Evolutionary conservation across 2,888 invertebrate genomes (phyloP), one percentile per base, ranked within the genome.

Genomic region (Athalia cordata): DNA sequence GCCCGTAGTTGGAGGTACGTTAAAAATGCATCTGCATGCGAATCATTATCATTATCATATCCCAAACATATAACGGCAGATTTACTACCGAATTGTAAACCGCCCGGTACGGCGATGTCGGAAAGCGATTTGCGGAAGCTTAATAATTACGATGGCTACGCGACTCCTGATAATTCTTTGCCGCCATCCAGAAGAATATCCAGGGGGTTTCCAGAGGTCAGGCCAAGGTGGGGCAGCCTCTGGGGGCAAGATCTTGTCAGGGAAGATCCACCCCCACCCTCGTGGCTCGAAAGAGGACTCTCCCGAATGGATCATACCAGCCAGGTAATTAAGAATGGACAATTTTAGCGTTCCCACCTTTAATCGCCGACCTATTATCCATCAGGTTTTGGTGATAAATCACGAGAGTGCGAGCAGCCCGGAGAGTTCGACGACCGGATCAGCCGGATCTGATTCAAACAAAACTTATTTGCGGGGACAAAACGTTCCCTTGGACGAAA

Each of bases 391-490:
- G 83, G 91, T 93, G 81, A 92, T 93, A 80, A 93, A 93, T 87
- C 93, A 93, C 79, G 89, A 89, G 77, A 89, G 86, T 64, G 88
- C 87, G 11, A 88, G 87, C 78, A 89, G 88, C 79, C 89, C 87
- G 5, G 89, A 86, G 65, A 88, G 87, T 79, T 89, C 88, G 74
- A 89, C 87, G 13, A 85, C 87, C 3, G 86, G 86, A 3, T 88
- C 89, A 3, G 85, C 85, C 5, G 85, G 86, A 29, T 88, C 86
- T 3, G 86, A 88, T 72, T 87, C 84, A 64, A 91, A 87, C 75
- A 93, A 93, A 81, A 94, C 95, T 62, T 95, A 94, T 90, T 91
- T 97, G 66, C 92, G 97, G 82, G 98, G 98, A 7, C 97, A 97
- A 91, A 97, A 97, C 90, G 94, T 95, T 13, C 96, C 95, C 0